Evolutionary conservation across 2,888 invertebrate species (phyloP), one percentile per base, ranked within the genome.

Genomic region (Himalopsyche tibetana): DNA sequence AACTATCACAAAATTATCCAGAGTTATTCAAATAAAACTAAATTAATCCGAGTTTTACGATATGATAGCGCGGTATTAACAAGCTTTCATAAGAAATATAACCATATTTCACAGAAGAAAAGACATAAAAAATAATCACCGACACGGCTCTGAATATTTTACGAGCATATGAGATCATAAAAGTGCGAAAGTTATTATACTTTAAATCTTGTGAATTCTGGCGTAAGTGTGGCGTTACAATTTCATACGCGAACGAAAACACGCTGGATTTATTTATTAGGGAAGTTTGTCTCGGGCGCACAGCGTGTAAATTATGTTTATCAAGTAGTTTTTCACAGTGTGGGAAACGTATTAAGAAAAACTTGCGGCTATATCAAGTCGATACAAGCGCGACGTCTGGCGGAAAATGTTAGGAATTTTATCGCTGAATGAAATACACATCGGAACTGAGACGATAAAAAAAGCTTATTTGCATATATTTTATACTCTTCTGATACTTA

Each of bases 211-310:
- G 80, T 80, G 38, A 80, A 80, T 40, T 80, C 38, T 80, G 40
- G 80, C n/a, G 80, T 17, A 40, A 80, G 19, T 19, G 80, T 42
- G 38, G 80, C n/a, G 38, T 42, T 40, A 80, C 80, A 80, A 80
- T 80, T 42, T 80, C 42, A 38, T 80, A 42, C 80, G 80, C 17
- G 80, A 42, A 80, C 17, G 38, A 80, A 80, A 80, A 42, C 38
- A 40, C n/a, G 17, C n/a, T 17, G 80, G 80, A 80, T 80, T 80
- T 80, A 80, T 80, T 80, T 80, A 80, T 80, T 80, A 80, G 40
- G 80, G 80, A 80, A 80, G 80, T 80, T 80, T 80, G 80, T 63
- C 19, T 63, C 63, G n/a, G 28, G 51, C 51, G 36, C 40, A 28
- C 80, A 36, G 80, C 80, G 19, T 80, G 38, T 80, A 40, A 80